A percentile compares a stretch with the other conserved stretches of the same genome.
phyloP scores from a whole-genome alignment of 2,797 vertebrate genomes.

The Etheostoma perlongum region DNA sequence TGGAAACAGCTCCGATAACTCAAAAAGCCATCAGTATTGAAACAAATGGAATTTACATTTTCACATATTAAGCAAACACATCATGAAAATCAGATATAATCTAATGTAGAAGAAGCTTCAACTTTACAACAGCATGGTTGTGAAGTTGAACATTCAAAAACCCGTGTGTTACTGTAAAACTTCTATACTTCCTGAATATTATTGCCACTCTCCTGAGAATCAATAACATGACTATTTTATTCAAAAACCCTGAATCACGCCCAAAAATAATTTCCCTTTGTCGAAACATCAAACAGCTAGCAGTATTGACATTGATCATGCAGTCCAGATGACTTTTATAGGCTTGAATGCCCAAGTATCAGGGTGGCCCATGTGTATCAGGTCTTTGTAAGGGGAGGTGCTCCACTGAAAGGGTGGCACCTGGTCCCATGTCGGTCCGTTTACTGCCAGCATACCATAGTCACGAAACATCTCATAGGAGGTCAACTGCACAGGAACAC shows the following conservation, averaged over 20 bases:
- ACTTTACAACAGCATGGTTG: constrained; percentile 6
- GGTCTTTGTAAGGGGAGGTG: constrained; percentile 86
- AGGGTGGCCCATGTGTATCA: constrained; percentile 93
- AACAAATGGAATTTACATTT: not conserved
- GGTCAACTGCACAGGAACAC: constrained; percentile 85
- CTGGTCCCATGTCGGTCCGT: constrained; percentile 92
- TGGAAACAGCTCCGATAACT: not conserved
- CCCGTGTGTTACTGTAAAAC: constrained; percentile 4
- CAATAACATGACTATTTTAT: constrained; percentile 6
- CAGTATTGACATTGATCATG: constrained; percentile 27
- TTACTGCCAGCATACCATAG: constrained; percentile 87
- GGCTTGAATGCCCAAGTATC: constrained; percentile 92
- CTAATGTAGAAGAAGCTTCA: not conserved
- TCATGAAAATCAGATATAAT: not conserved
- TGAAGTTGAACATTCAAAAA: too few relatives aligned
- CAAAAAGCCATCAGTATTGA: not conserved
- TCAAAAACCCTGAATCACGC: not conserved
- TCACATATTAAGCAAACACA: constrained; percentile 4
- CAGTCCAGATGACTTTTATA: constrained; percentile 87
- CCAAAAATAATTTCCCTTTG: constrained; percentile 55
- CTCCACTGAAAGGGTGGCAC: constrained; percentile 95
- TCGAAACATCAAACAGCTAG: constrained; percentile 19
- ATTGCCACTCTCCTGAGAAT: constrained; percentile 8
- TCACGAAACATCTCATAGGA: constrained; percentile 84
- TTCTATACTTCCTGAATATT: not conserved